Conservation (phyloP, 2,797 vertebrate species). For the Eremophila alpestris region DNA sequence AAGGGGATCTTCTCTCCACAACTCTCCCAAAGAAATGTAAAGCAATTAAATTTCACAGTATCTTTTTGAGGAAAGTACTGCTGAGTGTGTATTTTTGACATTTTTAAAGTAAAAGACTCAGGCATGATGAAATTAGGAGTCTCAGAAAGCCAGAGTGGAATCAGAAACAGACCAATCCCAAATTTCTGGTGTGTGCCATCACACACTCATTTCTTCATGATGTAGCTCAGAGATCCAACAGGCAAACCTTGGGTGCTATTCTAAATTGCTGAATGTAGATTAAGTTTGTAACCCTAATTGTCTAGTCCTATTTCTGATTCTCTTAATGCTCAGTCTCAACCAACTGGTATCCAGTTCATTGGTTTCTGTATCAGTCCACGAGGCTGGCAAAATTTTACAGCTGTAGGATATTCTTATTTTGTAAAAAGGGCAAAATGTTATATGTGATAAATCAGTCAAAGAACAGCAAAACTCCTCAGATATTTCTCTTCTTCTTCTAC, state of each 20-base stretch:
- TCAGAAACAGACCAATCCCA: background rate
- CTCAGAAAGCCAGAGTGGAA: background rate
- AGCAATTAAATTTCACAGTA: background rate
- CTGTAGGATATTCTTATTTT: background rate
- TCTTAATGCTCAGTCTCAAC: background rate
- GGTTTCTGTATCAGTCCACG: fast-evolving
- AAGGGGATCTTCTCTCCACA: background rate
- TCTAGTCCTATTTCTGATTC: background rate
- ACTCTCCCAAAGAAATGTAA: background rate
- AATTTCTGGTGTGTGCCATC: background rate
- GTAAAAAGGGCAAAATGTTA: background rate
- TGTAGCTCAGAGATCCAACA: background rate
- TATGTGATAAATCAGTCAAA: background rate
- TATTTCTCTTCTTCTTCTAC: background rate
- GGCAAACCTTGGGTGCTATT: background rate
- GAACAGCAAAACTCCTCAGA: background rate
- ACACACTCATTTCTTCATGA: background rate
- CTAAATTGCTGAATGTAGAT: background rate
- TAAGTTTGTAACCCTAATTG: background rate
- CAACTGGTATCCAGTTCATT: background rate
- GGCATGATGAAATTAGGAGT: background rate
- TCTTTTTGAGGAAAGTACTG: background rate
- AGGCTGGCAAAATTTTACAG: background rate
- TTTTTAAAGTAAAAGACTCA: background rate
- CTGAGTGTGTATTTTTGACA: fast-evolving